These are phyloP conservation scores for Flabesymbios commensalis DNA, from an alignment of 2,888 invertebrate species.

Conservation along the genomic window DNA sequence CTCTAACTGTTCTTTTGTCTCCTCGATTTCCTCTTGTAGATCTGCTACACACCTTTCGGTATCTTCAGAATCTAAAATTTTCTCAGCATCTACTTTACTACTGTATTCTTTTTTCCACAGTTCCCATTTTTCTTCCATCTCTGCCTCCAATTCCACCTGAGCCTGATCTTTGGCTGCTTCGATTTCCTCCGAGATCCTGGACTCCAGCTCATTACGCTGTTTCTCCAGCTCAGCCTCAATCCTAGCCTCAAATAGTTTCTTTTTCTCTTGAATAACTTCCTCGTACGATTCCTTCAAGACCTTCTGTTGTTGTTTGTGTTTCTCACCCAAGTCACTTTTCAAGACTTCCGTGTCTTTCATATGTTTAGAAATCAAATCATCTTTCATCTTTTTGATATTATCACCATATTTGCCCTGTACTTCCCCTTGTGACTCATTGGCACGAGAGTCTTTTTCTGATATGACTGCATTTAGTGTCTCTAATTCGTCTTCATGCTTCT, in stretches of 20 bases:
- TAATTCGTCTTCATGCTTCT: too few relatives aligned
- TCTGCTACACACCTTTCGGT: too few relatives aligned
- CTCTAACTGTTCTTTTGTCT: too few relatives aligned
- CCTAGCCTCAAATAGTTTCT: neutral
- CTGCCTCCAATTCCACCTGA: neutral
- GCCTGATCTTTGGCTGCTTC: slow-evolving; percentile 6
- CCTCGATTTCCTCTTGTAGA: too few relatives aligned
- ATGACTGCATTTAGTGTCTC: too few relatives aligned
- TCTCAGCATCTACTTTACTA: too few relatives aligned
- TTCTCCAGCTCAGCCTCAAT: slow-evolving; percentile 2
- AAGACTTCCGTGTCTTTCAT: slow-evolving; percentile 15
- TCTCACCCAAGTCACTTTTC: slow-evolving; percentile 3
- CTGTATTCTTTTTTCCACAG: neutral
- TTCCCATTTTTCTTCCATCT: slow-evolving; percentile 3
- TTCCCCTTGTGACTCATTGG: too few relatives aligned
- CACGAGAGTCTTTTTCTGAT: too few relatives aligned
- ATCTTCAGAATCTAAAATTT: too few relatives aligned
- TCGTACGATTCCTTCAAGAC: neutral
- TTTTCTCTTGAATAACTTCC: neutral
- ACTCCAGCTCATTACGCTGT: neutral
- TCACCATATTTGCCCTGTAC: too few relatives aligned
- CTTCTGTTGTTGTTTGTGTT: neutral
- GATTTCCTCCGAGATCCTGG: slow-evolving; percentile 8
- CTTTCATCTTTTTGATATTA: neutral
- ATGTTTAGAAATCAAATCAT: slow-evolving; percentile 2